These are phyloP conservation scores for Cottus gobio DNA, from an alignment of 2,113 vertebrate genomes.

Conservation along the genomic window DNA sequence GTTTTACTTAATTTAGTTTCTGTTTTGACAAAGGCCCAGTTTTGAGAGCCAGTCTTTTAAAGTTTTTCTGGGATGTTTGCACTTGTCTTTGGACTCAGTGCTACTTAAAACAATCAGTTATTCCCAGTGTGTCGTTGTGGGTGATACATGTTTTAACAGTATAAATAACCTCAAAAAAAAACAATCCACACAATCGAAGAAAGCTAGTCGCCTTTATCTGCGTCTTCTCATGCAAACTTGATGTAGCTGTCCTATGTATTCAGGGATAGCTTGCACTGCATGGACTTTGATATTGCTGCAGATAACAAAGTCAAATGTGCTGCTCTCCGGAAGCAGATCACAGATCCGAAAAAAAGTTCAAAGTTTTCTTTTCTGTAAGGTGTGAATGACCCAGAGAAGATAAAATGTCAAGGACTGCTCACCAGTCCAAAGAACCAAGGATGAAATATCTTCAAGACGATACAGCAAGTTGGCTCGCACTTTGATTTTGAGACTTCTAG, in stretches of 20 bases:
- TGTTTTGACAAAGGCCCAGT: background rate
- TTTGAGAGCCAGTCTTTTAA: background rate
- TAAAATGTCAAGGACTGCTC: background rate
- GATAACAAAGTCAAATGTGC: background rate
- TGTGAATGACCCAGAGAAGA: conserved; percentile 12
- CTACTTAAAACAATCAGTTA: background rate
- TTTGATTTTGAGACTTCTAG: background rate
- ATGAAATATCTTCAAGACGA: background rate
- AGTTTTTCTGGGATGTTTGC: background rate
- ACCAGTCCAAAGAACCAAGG: background rate
- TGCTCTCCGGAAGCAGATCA: conserved; percentile 7
- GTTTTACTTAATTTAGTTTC: background rate
- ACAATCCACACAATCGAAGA: background rate
- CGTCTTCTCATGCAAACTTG: background rate
- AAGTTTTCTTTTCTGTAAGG: conserved; percentile 13
- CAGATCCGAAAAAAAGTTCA: conserved; percentile 10
- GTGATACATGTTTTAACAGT: background rate
- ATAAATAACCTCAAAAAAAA: background rate
- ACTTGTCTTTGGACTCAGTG: background rate
- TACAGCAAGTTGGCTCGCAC: background rate
- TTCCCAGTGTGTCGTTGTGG: background rate
- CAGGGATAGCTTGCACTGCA: background rate
- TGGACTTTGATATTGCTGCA: conserved; percentile 13
- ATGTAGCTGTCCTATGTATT: background rate
- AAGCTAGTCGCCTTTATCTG: background rate